A percentile compares a stretch with the other conserved stretches of the same genome.
These are phyloP conservation scores for Pedetes capensis DNA, from an alignment of 2,113 vertebrate species.

Conservation along the genomic window DNA sequence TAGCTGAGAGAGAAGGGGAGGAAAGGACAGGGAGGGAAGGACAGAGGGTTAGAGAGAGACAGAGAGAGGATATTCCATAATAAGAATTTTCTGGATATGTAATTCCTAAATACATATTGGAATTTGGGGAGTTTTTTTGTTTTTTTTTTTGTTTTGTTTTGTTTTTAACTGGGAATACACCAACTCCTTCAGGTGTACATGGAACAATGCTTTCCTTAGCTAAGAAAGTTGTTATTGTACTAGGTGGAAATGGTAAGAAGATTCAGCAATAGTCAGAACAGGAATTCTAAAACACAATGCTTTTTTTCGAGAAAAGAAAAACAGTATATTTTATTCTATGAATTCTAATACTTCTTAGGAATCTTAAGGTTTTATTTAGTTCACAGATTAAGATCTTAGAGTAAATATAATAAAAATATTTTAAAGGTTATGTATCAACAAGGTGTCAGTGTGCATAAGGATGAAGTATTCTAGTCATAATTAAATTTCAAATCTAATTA, in stretches of 20 bases:
- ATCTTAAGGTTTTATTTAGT: constrained; percentile 80
- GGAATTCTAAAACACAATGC: background rate
- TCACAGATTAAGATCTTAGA: constrained; percentile 81
- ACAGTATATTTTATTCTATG: constrained; percentile 29
- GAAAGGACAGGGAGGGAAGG: too few relatives aligned
- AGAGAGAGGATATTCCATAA: background rate
- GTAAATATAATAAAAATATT: constrained; percentile 83
- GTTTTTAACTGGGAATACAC: background rate
- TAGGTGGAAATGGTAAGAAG: background rate
- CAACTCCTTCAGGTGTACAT: background rate
- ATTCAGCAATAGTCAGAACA: constrained; percentile 22
- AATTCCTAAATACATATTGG: background rate
- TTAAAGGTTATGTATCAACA: constrained; percentile 84
- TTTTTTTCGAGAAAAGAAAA: constrained; percentile 50
- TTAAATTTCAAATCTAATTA: constrained; percentile 88
- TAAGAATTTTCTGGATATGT: background rate
- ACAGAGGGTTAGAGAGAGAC: too few relatives aligned
- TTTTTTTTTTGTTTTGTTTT: too few relatives aligned
- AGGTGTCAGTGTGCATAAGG: constrained; percentile 79
- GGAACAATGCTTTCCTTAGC: background rate
- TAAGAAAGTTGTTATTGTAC: background rate
- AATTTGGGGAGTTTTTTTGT: background rate
- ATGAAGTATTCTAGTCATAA: constrained; percentile 84
- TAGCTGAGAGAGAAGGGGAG: background rate
- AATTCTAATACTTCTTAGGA: constrained; percentile 72